A percentile compares a stretch with the other conserved stretches of the same genome.
These are phyloP conservation scores for Oncopodura yosiiana DNA, from an alignment of 1,140 invertebrate genomes.

Conservation along the genomic window DNA sequence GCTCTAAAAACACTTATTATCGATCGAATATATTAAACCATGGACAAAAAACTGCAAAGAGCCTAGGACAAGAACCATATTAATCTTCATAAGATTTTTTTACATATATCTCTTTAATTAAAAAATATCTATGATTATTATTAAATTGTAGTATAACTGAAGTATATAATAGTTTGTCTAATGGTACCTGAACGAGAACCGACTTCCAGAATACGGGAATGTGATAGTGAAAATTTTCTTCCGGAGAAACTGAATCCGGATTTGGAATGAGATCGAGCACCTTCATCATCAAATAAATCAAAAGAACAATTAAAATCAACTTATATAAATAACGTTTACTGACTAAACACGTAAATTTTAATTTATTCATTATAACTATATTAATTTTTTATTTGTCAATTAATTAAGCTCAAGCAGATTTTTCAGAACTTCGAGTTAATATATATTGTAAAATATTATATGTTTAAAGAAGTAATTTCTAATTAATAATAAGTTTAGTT, in stretches of 20 bases:
- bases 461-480: too few species aligned
- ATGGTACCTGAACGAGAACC: slow-evolving; percentile 37
- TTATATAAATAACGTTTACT: too few species aligned
- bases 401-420: too few species aligned
- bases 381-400: neutral
- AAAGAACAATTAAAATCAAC: neutral
- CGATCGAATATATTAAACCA: too few species aligned
- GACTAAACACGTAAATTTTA: neutral
- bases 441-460: neutral
- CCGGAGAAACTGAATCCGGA: slow-evolving; percentile 36
- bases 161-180: too few species aligned
- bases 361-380: neutral
- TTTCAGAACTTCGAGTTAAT: neutral
- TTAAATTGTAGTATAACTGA: too few species aligned
- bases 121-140: too few species aligned
- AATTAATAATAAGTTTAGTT: neutral
- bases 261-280: slow-evolving; percentile 35
- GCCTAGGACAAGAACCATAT: too few species aligned
- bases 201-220: slow-evolving; percentile 38
- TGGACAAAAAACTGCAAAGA: too few species aligned
- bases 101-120: too few species aligned
- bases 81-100: too few species aligned
- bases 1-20: too few species aligned
- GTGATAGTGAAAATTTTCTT: slow-evolving; percentile 38
- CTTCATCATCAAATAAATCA: slow-evolving; percentile 12